Conservation (phyloP, 2,888 invertebrate genomes). For the Aradus depressus region DNA sequence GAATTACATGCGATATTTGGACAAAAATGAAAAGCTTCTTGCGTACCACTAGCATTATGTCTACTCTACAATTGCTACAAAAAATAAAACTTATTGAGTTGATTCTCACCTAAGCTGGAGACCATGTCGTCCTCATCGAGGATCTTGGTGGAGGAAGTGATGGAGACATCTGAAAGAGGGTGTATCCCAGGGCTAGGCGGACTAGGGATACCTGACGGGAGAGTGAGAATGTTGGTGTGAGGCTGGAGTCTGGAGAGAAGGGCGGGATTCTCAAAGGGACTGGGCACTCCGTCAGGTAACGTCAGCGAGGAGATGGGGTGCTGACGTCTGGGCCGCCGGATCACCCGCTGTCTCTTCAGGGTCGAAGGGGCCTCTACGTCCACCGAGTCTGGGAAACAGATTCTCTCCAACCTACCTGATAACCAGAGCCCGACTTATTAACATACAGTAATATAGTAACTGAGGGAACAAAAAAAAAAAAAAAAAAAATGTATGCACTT, state of each 20-base stretch:
- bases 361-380: constrained; percentile 28
- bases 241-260: constrained; percentile 27
- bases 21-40: too few species aligned
- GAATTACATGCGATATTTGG: too few species aligned
- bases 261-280: constrained; percentile 32
- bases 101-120: constrained; percentile 24
- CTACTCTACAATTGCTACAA: too few species aligned
- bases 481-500: too few species aligned
- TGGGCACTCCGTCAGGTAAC: constrained; percentile 36
- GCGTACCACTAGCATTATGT: too few species aligned
- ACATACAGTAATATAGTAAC: too few species aligned
- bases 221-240: constrained; percentile 16
- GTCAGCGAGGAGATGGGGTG: constrained; percentile 32
- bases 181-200: constrained; percentile 39
- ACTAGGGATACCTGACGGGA: constrained; percentile 34
- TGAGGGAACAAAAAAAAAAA: too few species aligned
- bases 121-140: constrained; percentile 29
- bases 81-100: too few species aligned
- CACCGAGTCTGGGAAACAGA: too few species aligned
- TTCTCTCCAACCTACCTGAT: not conserved
- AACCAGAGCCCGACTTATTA: too few species aligned
- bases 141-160: constrained; percentile 22
- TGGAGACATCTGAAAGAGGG: constrained; percentile 2
- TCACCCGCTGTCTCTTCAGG: constrained; percentile 28
- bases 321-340: constrained; percentile 23